Conservation (phyloP, 2,888 invertebrate genomes). For the Ferrisia virgata region DNA sequence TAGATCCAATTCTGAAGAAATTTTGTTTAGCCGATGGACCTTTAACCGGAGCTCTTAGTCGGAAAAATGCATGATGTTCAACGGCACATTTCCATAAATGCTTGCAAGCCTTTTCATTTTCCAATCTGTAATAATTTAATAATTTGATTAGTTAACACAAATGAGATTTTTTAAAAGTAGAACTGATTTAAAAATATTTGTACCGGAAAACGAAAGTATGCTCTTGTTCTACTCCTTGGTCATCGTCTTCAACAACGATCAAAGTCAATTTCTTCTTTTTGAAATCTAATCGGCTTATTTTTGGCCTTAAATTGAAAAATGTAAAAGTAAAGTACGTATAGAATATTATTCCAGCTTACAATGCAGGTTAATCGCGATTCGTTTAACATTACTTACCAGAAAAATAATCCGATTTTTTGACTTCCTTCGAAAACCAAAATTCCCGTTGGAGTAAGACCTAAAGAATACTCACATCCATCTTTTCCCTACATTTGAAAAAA, state of each 20-base stretch:
- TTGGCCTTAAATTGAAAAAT: slow-evolving; percentile 63
- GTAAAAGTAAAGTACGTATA: not conserved
- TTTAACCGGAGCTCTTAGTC: slow-evolving; percentile 84
- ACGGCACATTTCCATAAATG: slow-evolving; percentile 99
- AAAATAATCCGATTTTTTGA: slow-evolving; percentile 96
- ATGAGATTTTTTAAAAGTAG: too few species aligned
- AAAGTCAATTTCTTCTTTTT: slow-evolving; percentile 95
- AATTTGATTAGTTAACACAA: too few species aligned
- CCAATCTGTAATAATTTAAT: slow-evolving; percentile 58
- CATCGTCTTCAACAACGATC: slow-evolving; percentile 97
- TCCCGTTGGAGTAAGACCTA: slow-evolving; percentile 97
- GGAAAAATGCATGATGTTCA: slow-evolving; percentile 98
- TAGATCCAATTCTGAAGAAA: slow-evolving; percentile 97
- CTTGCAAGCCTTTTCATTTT: slow-evolving; percentile 97
- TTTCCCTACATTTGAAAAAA: slow-evolving; percentile 62
- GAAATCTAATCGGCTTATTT: slow-evolving; percentile 95
- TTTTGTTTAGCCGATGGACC: slow-evolving; percentile 86
- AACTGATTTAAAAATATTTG: not conserved
- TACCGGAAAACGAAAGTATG: slow-evolving; percentile 96
- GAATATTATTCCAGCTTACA: too few species aligned
- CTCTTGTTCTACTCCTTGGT: slow-evolving; percentile 92
- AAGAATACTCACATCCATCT: slow-evolving; percentile 91
- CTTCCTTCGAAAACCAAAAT: slow-evolving; percentile 95
- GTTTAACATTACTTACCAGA: slow-evolving; percentile 70
- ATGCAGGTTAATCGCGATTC: not conserved